Conservation (phyloP, 2,113 vertebrate species). For the Ardeotis arabs region DNA sequence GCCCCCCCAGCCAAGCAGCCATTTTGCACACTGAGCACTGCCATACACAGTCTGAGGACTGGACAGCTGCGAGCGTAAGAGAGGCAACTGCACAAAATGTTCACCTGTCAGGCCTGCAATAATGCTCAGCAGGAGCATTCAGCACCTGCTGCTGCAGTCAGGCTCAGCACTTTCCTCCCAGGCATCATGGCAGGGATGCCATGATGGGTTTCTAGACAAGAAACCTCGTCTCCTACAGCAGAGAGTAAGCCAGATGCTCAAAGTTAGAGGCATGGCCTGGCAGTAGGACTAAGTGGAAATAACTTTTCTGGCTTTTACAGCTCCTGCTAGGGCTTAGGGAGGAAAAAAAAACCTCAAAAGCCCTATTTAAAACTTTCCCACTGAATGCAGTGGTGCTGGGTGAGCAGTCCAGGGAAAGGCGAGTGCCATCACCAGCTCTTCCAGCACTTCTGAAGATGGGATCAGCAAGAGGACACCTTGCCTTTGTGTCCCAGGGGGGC, state of each 20-base stretch:
- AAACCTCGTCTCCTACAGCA: not conserved
- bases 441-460: accelerated
- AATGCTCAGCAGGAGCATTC: not conserved
- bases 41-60: not conserved
- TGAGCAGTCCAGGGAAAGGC: not conserved
- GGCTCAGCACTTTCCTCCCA: not conserved
- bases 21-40: not conserved
- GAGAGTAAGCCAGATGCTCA: not conserved
- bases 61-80: not conserved
- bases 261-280: not conserved
- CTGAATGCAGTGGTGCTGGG: not conserved
- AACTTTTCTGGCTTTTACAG: not conserved
- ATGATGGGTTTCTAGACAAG: too few relatives aligned
- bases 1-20: not conserved
- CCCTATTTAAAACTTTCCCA: not conserved
- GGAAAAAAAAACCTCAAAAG: not conserved
- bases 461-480: accelerated
- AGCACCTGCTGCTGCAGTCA: accelerated
- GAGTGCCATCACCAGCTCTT: not conserved
- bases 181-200: not conserved
- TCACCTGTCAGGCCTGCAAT: too few relatives aligned
- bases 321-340: not conserved
- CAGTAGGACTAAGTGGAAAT: not conserved
- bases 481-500: accelerated
- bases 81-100: not conserved